Conservation (phyloP, 2,113 vertebrate genomes). For the Andinoacara biseriatus region DNA sequence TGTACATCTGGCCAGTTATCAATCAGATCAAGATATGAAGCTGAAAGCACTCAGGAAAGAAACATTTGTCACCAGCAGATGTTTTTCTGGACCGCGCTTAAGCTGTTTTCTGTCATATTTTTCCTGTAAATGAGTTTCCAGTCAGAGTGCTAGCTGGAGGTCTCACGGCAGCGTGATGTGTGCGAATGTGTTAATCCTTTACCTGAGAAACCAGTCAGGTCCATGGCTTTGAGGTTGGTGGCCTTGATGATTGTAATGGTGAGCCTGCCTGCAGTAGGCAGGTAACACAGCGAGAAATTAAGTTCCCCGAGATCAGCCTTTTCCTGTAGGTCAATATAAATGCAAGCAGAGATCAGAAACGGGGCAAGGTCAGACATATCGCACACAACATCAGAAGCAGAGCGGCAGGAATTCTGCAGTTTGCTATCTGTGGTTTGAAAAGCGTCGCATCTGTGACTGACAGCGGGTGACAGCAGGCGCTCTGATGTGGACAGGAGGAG, state of each 20-base stretch:
- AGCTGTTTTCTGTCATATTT: conserved; percentile 20
- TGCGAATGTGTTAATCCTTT: conserved; percentile 25
- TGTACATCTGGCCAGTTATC: background rate
- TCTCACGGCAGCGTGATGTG: conserved; percentile 1
- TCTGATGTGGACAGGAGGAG: conserved; percentile 52
- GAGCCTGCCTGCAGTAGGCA: conserved; percentile 92
- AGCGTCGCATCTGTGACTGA: conserved; percentile 38
- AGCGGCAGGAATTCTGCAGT: conserved; percentile 5
- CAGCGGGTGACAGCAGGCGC: conserved; percentile 17
- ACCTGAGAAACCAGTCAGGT: conserved; percentile 94
- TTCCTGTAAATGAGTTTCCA: conserved; percentile 12
- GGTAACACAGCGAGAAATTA: conserved; percentile 95
- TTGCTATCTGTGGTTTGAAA: conserved; percentile 6
- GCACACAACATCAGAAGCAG: conserved; percentile 13
- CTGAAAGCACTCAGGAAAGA: conserved; percentile 10
- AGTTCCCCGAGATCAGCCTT: conserved; percentile 95
- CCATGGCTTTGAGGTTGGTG: conserved; percentile 96
- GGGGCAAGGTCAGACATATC: background rate
- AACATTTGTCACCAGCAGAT: background rate
- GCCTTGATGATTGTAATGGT: conserved; percentile 93
- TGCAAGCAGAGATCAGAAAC: conserved; percentile 41
- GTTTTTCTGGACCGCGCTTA: background rate
- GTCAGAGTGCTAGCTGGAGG: background rate
- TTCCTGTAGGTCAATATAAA: conserved; percentile 81
- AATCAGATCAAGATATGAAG: background rate